These are phyloP conservation scores for Halictus quadricinctus DNA, from an alignment of 2,888 invertebrate genomes.

Conservation along the genomic window DNA sequence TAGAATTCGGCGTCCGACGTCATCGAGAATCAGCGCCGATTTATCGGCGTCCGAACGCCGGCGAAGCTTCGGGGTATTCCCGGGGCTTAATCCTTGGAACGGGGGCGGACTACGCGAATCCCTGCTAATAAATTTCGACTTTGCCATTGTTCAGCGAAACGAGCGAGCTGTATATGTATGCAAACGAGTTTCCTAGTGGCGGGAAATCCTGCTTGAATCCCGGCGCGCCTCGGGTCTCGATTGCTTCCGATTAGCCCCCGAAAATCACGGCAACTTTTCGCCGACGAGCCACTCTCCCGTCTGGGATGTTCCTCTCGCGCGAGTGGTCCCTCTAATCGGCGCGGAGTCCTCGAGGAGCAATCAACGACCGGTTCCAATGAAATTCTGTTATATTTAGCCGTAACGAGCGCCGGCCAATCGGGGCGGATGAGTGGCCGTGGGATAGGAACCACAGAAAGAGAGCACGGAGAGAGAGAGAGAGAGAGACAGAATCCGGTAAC, in stretches of 20 bases:
- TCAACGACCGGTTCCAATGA: conserved; percentile 44
- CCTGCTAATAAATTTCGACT: conserved; percentile 52
- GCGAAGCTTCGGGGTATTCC: conserved; percentile 6
- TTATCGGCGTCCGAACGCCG: not conserved
- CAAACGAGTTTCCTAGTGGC: conserved; percentile 41
- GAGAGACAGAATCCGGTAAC: conserved; percentile 3
- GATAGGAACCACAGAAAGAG: not conserved
- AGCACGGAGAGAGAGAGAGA: not conserved
- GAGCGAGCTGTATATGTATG: conserved; percentile 21
- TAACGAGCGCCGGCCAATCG: conserved; percentile 64
- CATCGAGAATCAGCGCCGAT: conserved; percentile 24
- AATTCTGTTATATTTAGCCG: conserved; percentile 67
- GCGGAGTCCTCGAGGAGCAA: conserved; percentile 47
- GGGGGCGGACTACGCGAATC: conserved; percentile 27
- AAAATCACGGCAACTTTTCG: conserved; percentile 51
- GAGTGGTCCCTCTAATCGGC: conserved; percentile 35
- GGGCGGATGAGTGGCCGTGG: not conserved
- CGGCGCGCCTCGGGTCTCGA: conserved; percentile 28
- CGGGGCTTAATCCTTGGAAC: conserved; percentile 13
- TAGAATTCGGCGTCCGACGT: not conserved
- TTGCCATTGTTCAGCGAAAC: conserved; percentile 40
- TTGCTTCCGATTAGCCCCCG: conserved; percentile 54
- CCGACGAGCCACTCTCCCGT: conserved; percentile 18
- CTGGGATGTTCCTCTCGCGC: not conserved
- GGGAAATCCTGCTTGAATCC: conserved; percentile 14